Evolutionary conservation across 2,113 vertebrate species (phyloP).

Genomic region (Pygoscelis antarcticus): DNA sequence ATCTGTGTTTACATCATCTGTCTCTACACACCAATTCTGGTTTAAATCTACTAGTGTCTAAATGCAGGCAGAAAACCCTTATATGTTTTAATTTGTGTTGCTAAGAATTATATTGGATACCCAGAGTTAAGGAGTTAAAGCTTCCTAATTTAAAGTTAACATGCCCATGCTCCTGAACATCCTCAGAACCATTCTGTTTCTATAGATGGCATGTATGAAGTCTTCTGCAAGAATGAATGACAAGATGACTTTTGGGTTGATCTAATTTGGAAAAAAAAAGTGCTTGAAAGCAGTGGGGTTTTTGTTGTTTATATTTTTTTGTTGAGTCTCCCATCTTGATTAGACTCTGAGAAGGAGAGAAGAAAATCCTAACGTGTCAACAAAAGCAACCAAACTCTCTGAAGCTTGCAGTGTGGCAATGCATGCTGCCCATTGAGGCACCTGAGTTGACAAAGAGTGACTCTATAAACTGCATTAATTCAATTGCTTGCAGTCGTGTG

Average conservation of each 20-base stretch:
- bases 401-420: background rate
- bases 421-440: background rate
- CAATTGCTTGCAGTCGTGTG: background rate
- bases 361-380: background rate
- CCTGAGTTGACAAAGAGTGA: background rate
- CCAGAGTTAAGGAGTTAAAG: background rate
- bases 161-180: background rate
- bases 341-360: background rate
- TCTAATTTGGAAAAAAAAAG: background rate
- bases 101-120: background rate
- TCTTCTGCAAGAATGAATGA: background rate
- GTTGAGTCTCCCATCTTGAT: background rate
- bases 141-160: background rate
- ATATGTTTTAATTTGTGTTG: background rate
- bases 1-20: background rate
- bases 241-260: background rate
- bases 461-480: background rate
- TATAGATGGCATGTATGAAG: background rate
- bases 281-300: background rate
- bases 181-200: background rate
- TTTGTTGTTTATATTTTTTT: background rate
- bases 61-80: background rate
- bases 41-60: background rate
- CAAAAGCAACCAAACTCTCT: background rate
- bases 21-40: background rate